phyloP scores from a whole-genome alignment of 2,113 vertebrate species.

The Tursiops truncatus region DNA sequence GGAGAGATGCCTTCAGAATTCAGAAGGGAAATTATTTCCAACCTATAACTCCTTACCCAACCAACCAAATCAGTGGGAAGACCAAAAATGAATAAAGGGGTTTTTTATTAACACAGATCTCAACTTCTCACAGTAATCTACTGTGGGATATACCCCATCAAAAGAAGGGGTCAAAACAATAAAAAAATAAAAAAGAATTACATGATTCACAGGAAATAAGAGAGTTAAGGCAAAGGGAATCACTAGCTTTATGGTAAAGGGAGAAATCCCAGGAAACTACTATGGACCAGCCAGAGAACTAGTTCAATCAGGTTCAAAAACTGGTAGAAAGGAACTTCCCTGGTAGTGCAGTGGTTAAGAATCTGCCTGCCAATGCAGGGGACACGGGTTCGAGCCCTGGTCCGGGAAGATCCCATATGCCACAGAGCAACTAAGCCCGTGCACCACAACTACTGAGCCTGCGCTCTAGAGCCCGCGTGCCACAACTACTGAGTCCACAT shows the following conservation, averaged over 20 bases:
- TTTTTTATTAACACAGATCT: background rate
- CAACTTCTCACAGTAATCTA: background rate
- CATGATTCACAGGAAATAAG: background rate
- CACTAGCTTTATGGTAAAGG: background rate
- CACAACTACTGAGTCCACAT: too few species aligned
- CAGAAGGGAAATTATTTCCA: constrained; percentile 40
- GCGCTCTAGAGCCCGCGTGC: too few species aligned
- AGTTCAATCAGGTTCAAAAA: background rate
- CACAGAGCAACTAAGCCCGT: too few species aligned
- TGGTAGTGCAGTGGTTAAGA: too few species aligned
- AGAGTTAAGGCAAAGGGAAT: background rate
- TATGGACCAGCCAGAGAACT: background rate
- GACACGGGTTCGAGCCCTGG: too few species aligned
- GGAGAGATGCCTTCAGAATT: background rate
- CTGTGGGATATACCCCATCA: background rate
- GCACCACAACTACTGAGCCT: too few species aligned
- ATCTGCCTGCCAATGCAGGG: too few species aligned
- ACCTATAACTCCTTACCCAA: background rate
- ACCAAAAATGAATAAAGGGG: background rate
- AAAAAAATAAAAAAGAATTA: background rate
- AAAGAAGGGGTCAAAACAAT: background rate
- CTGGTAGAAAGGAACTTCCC: background rate
- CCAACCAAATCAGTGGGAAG: background rate
- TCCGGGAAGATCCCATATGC: too few species aligned
- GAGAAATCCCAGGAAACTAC: background rate